Evolutionary conservation across 2,888 invertebrate genomes (phyloP).

Genomic region (Lasioglossum marginatum): DNA sequence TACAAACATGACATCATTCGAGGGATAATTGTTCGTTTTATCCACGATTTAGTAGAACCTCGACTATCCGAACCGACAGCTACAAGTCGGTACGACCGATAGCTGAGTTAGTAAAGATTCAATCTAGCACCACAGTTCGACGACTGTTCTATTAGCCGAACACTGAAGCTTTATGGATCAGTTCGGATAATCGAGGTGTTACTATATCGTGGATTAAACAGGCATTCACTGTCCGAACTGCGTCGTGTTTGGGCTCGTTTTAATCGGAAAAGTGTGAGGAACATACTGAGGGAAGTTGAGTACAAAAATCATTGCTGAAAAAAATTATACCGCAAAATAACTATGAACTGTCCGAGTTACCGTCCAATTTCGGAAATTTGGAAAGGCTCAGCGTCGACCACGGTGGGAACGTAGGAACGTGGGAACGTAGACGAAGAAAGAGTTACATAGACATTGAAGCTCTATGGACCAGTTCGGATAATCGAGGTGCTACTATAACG

Average conservation of each 20-base stretch:
- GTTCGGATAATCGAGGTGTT: neutral
- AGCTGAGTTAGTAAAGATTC: too few species aligned
- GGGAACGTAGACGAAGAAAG: constrained; percentile 37
- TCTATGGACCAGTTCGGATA: neutral
- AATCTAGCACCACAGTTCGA: too few species aligned
- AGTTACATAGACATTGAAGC: constrained; percentile 1
- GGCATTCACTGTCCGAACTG: neutral
- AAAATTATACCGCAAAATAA: too few species aligned
- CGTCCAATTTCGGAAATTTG: neutral
- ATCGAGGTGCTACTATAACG: neutral
- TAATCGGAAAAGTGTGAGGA: neutral
- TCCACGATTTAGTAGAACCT: too few species aligned
- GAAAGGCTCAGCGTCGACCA: neutral
- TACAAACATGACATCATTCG: neutral
- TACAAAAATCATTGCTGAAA: neutral
- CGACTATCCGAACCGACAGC: too few species aligned
- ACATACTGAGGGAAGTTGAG: neutral
- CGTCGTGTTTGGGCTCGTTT: neutral
- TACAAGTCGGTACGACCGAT: too few species aligned
- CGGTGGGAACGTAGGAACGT: too few species aligned
- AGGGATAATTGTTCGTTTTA: too few species aligned
- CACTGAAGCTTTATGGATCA: too few species aligned
- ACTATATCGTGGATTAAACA: neutral
- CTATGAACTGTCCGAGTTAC: too few species aligned
- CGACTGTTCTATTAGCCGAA: too few species aligned